Evolutionary conservation across 2,888 invertebrate genomes (phyloP), one percentile per base, ranked within the genome.

Genomic region (Eupsilia transversa): DNA sequence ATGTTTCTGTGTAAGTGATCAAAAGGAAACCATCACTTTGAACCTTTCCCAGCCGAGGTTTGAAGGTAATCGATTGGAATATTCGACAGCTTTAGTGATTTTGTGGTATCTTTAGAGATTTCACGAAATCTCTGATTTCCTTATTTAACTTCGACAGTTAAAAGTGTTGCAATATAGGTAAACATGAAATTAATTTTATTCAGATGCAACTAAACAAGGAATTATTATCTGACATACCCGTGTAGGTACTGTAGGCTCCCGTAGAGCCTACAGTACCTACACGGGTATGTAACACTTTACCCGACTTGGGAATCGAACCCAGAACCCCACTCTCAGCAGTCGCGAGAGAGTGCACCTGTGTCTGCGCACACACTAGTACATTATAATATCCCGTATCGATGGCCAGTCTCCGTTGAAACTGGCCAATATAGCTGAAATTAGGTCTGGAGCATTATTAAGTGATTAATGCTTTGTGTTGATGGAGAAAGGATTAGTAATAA

Each of bases 31-130:
- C n/a, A 12, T n/a, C n/a, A 52, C 52, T 52, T 52, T 52, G 12
- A 52, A 52, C 52, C 52, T 52, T 52, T 52, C 10, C 52, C 12
- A 52, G 52, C n/a, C n/a, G n/a, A n/a, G 4, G 5, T n/a, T 52
- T 52, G n/a, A 52, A 52, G n/a, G 52, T 52, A 52, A n/a, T 52
- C n/a, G n/a, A 4, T 52, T 52, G 52, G 52, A n/a, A 52, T 52
- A 52, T 52, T 52, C n/a, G 52, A 52, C n/a, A n/a, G 52, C 12
- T 52, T 52, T 52, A n/a, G n/a, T 52, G 52, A 52, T n/a, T 52
- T 52, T n/a, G 52, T n/a, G 12, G n/a, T 52, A 52, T 52, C n/a
- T n/a, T 10, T n/a, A n/a, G 52, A 52, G 4, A 12, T 52, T 52
- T 52, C n/a, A 12, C 9, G n/a, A 52, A 52, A 52, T n/a, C 52